A percentile compares a stretch with the other conserved stretches of the same genome.
These are phyloP conservation scores for Adelphocoris suturalis DNA, from an alignment of 2,888 invertebrate genomes.

Conservation along the genomic window DNA sequence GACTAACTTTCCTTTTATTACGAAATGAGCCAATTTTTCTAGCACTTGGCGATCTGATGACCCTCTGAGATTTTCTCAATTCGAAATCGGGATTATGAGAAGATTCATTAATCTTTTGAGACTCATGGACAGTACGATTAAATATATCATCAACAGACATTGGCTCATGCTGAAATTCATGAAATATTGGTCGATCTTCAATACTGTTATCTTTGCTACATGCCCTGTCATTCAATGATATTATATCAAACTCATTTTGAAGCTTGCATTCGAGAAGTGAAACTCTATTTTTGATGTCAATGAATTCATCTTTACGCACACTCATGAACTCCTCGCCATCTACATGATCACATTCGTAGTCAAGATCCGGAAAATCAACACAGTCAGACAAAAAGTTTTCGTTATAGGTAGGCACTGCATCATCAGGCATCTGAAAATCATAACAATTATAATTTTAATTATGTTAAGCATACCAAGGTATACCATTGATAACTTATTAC, in stretches of 20 bases:
- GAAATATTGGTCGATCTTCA: neutral
- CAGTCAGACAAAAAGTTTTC: neutral
- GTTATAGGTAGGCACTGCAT: neutral
- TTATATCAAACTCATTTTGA: slow-evolving; percentile 83
- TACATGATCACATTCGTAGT: slow-evolving; percentile 75
- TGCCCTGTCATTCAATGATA: slow-evolving; percentile 34
- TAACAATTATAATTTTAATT: neutral
- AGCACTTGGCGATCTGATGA: slow-evolving; percentile 89
- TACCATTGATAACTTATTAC: no score
- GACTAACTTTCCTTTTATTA: slow-evolving; percentile 84
- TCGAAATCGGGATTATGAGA: neutral
- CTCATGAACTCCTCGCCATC: slow-evolving; percentile 83
- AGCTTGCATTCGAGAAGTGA: slow-evolving; percentile 86
- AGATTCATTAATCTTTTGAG: neutral
- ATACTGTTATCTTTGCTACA: neutral
- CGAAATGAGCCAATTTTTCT: slow-evolving; percentile 88
- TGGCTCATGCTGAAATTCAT: neutral
- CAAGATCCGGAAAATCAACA: neutral
- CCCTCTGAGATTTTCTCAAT: slow-evolving; percentile 82
- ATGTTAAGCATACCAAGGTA: no score
- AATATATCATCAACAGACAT: slow-evolving; percentile 4
- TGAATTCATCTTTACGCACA: slow-evolving; percentile 87
- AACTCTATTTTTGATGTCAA: slow-evolving; percentile 87
- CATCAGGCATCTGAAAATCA: slow-evolving; percentile 47
- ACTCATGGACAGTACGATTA: slow-evolving; percentile 33